Evolutionary conservation across 2,888 invertebrate genomes (phyloP), one percentile per base, ranked within the genome.

Genomic region (Tineola bisselliella): DNA sequence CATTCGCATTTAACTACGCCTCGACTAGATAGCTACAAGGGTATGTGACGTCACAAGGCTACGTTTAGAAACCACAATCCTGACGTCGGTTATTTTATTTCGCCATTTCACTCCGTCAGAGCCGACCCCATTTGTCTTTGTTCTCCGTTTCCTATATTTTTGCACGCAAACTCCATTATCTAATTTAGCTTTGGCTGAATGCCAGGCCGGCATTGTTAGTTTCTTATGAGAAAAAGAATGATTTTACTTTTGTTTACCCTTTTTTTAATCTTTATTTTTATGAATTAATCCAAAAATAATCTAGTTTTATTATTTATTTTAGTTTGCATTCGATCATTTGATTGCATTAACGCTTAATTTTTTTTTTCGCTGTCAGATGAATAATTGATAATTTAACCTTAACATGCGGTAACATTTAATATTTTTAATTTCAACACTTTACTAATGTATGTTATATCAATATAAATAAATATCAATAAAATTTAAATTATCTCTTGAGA

Each of bases 141-240:
- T 87, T 87, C 83, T 80, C 77, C 77, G 82, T 83, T 86, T 86
- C 83, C 84, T 87, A 86, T 87, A 84, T 86, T 87, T 87, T 87
- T 84, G 86, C 86, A 86, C 86, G 84, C 84, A 84, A 86, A 87
- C 82, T 86, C 86, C 86, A 87, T 87, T 87, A 87, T 86, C 84
- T 87, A 87, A 87, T 87, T 87, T 87, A 82, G 84, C 84, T 83
- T 82, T 86, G 86, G 84, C 83, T 77, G 79, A 81, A 81, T 82
- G 84, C 86, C 86, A 86, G 79, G 78, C 80, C 78, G 77, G 77
- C 73, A 79, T 77, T 82, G 79, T 82, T 82, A 79, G 79, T 79
- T 58, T 58, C 58, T 58, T 58, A 58, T 58, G 58, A 58, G 59
- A 59, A 59, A 59, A 30, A 44, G 44, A 59, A 25, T 43, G 25